phyloP scores from a whole-genome alignment of 2,888 invertebrate genomes.

The Pyrocoelia pectoralis region DNA sequence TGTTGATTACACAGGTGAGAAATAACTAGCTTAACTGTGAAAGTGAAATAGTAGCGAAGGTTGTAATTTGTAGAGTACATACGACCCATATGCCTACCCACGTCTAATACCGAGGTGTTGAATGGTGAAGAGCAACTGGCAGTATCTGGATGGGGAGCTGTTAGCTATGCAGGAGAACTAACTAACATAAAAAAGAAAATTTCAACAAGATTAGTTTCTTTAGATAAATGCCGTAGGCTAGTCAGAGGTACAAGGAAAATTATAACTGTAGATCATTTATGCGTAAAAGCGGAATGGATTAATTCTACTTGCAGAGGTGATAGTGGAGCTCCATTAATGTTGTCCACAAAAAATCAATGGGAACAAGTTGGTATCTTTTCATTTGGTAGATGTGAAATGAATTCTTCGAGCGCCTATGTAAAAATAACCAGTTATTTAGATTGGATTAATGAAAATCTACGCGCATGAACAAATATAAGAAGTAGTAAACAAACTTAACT shows the following conservation, averaged over 20 bases:
- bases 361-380: not conserved
- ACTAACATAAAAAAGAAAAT: not conserved
- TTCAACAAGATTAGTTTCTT: not conserved
- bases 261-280: not conserved
- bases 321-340: not conserved
- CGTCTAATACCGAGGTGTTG: slow-evolving; percentile 44
- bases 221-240: not conserved
- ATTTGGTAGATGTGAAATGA: not conserved
- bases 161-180: too few relatives aligned
- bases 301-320: not conserved
- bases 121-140: slow-evolving; percentile 10
- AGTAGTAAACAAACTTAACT: too few relatives aligned
- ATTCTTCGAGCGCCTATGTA: not conserved
- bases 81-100: slow-evolving; percentile 4
- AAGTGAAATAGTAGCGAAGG: too few relatives aligned
- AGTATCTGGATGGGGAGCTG: slow-evolving; percentile 58
- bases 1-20: not conserved
- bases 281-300: not conserved
- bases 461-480: too few relatives aligned
- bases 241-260: not conserved
- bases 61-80: slow-evolving; percentile 11
- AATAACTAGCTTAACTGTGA: too few relatives aligned
- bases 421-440: not conserved
- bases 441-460: not conserved
- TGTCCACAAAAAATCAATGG: not conserved